These are phyloP conservation scores for Eulemur mongoz DNA, from an alignment of 2,797 vertebrate species.

Conservation along the genomic window DNA sequence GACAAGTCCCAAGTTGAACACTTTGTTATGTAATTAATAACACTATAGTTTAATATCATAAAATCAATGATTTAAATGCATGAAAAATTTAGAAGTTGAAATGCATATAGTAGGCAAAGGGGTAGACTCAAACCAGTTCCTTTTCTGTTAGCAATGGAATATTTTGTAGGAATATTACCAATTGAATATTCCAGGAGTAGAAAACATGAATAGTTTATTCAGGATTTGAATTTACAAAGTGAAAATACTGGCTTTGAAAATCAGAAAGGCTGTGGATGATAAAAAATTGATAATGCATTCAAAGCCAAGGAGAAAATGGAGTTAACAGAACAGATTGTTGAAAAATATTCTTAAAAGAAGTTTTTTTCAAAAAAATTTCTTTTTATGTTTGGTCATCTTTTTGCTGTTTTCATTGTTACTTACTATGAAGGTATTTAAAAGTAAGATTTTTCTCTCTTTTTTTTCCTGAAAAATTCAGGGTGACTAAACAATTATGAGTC, in stretches of 20 bases:
- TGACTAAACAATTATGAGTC: conserved; percentile 70
- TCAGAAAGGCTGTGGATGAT: conserved; percentile 33
- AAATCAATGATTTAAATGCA: conserved; percentile 45
- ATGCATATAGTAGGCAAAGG: neutral
- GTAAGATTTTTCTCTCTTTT: conserved; percentile 39
- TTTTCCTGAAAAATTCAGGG: conserved; percentile 52
- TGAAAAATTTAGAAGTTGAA: conserved; percentile 13
- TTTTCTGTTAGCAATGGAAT: neutral
- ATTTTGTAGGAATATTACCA: neutral
- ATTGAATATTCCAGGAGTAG: conserved; percentile 4
- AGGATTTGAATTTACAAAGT: conserved; percentile 45
- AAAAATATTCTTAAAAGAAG: neutral
- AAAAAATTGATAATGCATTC: conserved; percentile 11
- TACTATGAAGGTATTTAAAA: neutral
- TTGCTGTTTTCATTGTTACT: conserved; percentile 52
- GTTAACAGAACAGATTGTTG: neutral
- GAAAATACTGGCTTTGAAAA: conserved; percentile 34
- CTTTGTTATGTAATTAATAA: conserved; percentile 22
- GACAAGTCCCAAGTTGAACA: neutral
- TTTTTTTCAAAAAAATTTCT: neutral
- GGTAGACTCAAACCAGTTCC: neutral
- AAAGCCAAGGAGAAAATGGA: conserved; percentile 29
- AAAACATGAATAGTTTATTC: neutral
- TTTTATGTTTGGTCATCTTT: conserved; percentile 45
- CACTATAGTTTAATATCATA: neutral